Evolutionary conservation across 1,140 invertebrate genomes (phyloP), one percentile per base, ranked within the genome.

Genomic region (Vanessa tameamea): DNA sequence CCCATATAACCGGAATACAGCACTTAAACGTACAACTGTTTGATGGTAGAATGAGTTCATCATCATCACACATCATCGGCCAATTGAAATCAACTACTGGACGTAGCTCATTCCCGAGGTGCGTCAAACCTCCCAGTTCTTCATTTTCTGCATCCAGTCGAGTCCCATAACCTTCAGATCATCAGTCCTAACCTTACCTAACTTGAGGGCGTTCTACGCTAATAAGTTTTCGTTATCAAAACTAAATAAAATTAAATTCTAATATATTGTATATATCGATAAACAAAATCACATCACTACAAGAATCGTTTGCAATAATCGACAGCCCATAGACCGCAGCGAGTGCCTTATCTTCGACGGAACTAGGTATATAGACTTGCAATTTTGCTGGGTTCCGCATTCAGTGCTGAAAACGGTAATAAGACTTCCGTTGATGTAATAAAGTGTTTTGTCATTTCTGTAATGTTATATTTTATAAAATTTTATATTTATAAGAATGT

Each of bases 241-340:
- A 55, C 20, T n/a, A 20, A 31, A 26, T 31, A 15, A 37, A 31
- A 61, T 61, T 23, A 11, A 37, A 61, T 61, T 26, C 7, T 31
- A 11, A 15, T 67, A 68, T 26, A 61, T 53, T 20, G 37, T 20
- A 72, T 47, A 31, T 77, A 77, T 80, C 76, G 72, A 81, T 76
- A 77, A 15, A 61, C 37, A 12, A 57, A n/a, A 16, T 20, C 48
- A 26, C 82, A 79, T 70, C 82, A 72, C 80, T 85, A 76, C 4
- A 74, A 71, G 80, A 72, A 81, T 84, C 79, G 82, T 81, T 76
- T 78, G 74, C 77, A 82, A 83, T 85, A 87, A 87, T 85, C 82
- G 82, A 82, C 83, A 81, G 78, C 70, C 78, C 77, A 82, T 79
- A 81, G 80, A 83, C 82, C 79, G 73, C 82, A 79, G 72, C 51